Evolutionary conservation across 1,140 invertebrate species (phyloP).

Genomic region (Dryas iulia): DNA sequence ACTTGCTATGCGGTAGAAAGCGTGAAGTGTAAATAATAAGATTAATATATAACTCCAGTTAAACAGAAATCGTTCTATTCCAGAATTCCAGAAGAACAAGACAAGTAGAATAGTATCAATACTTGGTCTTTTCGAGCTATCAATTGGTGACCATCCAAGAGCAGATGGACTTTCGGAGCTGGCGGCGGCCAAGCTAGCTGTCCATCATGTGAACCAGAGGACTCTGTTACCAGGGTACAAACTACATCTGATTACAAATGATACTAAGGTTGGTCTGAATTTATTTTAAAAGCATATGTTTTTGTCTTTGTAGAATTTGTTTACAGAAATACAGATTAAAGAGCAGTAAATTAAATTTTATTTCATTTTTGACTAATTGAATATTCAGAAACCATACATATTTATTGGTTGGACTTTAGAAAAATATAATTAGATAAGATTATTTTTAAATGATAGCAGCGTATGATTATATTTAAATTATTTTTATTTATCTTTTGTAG

Average conservation of each 20-base stretch:
- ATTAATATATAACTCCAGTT: not conserved
- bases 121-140: conserved; percentile 89
- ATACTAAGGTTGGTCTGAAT: conserved; percentile 86
- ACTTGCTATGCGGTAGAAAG: no score
- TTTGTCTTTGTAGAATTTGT: not conserved
- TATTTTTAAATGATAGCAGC: no score
- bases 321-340: no score
- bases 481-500: no score
- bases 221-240: conserved; percentile 85
- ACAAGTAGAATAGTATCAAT: conserved; percentile 78
- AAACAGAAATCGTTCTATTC: not conserved
- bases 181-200: conserved; percentile 86
- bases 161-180: conserved; percentile 87
- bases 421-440: no score
- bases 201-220: conserved; percentile 87
- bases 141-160: conserved; percentile 80
- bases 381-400: no score
- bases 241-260: conserved; percentile 87
- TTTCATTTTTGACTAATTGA: no score
- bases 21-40: not conserved
- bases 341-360: no score
- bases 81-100: conserved; percentile 38
- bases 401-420: no score
- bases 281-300: not conserved
- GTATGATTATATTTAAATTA: no score